These are phyloP conservation scores for Caracal caracal DNA, from an alignment of 2,113 vertebrate species.

Conservation along the genomic window DNA sequence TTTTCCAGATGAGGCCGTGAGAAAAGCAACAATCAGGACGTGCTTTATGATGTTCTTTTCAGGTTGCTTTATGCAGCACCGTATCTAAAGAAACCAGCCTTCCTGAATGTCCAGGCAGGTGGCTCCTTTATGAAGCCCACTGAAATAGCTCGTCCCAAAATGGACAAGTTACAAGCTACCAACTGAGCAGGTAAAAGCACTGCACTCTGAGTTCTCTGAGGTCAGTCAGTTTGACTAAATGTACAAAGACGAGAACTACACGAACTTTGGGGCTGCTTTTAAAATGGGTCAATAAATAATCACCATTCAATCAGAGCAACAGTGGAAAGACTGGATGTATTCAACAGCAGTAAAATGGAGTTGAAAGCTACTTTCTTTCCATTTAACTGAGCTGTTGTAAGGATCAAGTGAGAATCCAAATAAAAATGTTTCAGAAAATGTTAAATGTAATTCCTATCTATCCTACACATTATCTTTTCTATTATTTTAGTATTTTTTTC, in stretches of 20 bases:
- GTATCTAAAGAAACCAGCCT: conserved; percentile 52
- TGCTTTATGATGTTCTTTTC: conserved; percentile 64
- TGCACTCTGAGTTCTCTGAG: conserved; percentile 36
- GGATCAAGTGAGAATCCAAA: background rate
- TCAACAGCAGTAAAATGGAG: conserved; percentile 41
- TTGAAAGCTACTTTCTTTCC: conserved; percentile 47
- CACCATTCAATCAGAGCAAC: conserved; percentile 68
- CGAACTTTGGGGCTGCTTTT: conserved; percentile 51
- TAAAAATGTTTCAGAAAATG: conserved; percentile 28
- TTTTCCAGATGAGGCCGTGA: conserved; percentile 24
- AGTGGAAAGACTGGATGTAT: background rate
- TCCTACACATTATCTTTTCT: background rate
- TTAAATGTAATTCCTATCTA: background rate
- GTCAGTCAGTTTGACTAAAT: conserved; percentile 55
- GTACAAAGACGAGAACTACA: conserved; percentile 59
- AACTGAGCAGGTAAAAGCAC: conserved; percentile 61
- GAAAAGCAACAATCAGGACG: conserved; percentile 33
- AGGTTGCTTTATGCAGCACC: conserved; percentile 23
- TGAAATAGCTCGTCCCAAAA: conserved; percentile 74
- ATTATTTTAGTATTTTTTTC: background rate
- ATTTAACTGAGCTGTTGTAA: conserved; percentile 1
- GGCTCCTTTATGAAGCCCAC: conserved; percentile 69
- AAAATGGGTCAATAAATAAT: conserved; percentile 77
- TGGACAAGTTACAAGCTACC: conserved; percentile 67
- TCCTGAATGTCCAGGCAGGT: conserved; percentile 74